Percentiles rank a stretch among this genome's conserved stretches.
phyloP scores from a whole-genome alignment of 2,113 vertebrate genomes.

The Verasper variegatus region DNA sequence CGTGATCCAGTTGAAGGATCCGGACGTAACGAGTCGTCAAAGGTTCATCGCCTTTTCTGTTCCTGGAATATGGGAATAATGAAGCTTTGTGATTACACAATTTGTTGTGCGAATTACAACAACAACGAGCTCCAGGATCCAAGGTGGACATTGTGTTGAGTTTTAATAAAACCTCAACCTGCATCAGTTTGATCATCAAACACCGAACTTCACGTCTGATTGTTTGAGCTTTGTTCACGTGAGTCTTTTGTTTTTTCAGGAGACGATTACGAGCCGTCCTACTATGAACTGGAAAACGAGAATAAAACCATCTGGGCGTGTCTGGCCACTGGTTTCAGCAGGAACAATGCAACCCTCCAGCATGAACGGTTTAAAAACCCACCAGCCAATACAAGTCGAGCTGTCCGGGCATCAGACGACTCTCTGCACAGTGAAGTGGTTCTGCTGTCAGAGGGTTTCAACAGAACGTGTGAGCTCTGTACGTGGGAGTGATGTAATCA shows the following conservation, averaged over 20 bases:
- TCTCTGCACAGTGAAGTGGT: constrained; percentile 53
- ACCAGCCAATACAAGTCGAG: neutral
- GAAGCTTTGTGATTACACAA: too few relatives aligned
- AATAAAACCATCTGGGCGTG: rapidly evolving
- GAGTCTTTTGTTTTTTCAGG: constrained; percentile 61
- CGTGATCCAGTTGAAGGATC: too few relatives aligned
- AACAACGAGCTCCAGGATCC: too few relatives aligned
- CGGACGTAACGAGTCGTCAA: too few relatives aligned
- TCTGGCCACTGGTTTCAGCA: constrained; percentile 73
- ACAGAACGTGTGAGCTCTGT: rapidly evolving
- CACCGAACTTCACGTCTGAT: too few relatives aligned
- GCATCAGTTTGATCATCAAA: too few relatives aligned
- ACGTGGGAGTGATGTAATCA: too few relatives aligned
- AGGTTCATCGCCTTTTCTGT: too few relatives aligned
- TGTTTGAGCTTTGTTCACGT: neutral
- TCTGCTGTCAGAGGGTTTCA: rapidly evolving
- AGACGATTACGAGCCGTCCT: rapidly evolving
- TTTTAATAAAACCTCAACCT: too few relatives aligned
- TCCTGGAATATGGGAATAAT: too few relatives aligned
- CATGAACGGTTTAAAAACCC: neutral
- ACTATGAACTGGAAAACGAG: rapidly evolving
- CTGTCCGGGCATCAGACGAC: neutral
- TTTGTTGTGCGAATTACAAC: too few relatives aligned
- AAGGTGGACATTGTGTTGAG: too few relatives aligned
- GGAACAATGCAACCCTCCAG: rapidly evolving